Percentiles rank a stretch among this genome's conserved stretches.
These are phyloP conservation scores for Stenotaenia linearis DNA, from an alignment of 2,888 invertebrate species.

Conservation along the genomic window DNA sequence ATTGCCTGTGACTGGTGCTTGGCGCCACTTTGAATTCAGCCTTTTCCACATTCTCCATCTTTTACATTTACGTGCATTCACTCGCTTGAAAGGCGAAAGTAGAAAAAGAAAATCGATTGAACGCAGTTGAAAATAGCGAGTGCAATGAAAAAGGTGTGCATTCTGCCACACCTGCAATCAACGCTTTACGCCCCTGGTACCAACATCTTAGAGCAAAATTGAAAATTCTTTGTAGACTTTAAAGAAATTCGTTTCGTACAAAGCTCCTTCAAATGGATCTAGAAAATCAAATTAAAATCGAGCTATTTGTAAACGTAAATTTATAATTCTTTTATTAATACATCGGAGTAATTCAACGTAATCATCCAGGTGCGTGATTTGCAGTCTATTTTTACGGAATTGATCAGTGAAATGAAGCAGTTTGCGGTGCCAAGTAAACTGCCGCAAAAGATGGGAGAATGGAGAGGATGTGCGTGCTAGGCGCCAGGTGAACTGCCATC, in stretches of 20 bases:
- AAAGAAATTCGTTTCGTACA: not conserved
- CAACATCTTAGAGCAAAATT: not conserved
- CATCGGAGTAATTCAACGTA: not conserved
- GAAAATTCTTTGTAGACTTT: slow-evolving; percentile 2
- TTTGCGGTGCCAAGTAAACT: slow-evolving; percentile 3
- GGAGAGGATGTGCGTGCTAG: not conserved
- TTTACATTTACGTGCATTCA: slow-evolving; percentile 24
- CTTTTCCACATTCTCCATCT: slow-evolving; percentile 15
- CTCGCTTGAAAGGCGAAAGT: not conserved
- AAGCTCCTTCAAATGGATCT: not conserved
- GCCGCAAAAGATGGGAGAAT: slow-evolving; percentile 14
- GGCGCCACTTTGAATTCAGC: slow-evolving; percentile 24
- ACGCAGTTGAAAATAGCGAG: slow-evolving; percentile 20
- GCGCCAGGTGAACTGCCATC: slow-evolving; percentile 19
- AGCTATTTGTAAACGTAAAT: too few relatives aligned
- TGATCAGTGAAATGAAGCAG: slow-evolving; percentile 23
- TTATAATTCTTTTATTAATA: not conserved
- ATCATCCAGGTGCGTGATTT: not conserved
- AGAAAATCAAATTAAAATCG: not conserved
- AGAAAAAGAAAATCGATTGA: slow-evolving; percentile 20
- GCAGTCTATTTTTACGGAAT: not conserved
- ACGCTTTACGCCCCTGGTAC: slow-evolving; percentile 6
- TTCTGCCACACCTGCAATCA: slow-evolving; percentile 24
- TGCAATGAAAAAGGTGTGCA: slow-evolving; percentile 12
- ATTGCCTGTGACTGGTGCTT: slow-evolving; percentile 2